Percentiles rank a stretch among this genome's conserved stretches.
phyloP scores from a whole-genome alignment of 2,113 vertebrate genomes.

The Orycteropus afer region DNA sequence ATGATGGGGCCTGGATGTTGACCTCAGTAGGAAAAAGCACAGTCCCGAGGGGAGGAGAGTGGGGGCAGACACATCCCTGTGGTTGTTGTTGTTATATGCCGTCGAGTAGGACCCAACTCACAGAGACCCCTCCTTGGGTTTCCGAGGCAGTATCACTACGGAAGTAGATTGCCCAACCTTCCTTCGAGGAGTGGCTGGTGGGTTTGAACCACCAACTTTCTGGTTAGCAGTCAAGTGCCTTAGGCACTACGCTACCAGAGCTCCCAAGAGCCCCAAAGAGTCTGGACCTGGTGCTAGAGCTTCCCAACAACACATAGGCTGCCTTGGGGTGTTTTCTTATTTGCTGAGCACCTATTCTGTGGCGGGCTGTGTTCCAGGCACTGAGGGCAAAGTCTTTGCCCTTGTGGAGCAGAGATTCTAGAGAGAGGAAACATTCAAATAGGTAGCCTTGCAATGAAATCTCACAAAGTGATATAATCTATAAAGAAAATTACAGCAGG shows the following conservation, averaged over 20 bases:
- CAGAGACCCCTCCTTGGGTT: too few relatives aligned
- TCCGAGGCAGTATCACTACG: too few relatives aligned
- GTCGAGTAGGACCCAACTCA: too few relatives aligned
- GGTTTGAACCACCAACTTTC: too few relatives aligned
- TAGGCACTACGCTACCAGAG: too few relatives aligned
- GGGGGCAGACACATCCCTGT: fast-evolving
- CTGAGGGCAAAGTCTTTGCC: not conserved
- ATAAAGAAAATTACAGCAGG: not conserved
- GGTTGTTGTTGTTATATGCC: too few relatives aligned
- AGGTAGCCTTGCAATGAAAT: not conserved
- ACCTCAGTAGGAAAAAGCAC: not conserved
- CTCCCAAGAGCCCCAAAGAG: not conserved
- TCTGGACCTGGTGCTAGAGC: not conserved
- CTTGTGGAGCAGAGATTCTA: not conserved
- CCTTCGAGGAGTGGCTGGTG: too few relatives aligned
- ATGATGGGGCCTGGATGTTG: not conserved
- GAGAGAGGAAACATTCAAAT: not conserved
- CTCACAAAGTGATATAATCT: not conserved
- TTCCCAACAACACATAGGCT: not conserved
- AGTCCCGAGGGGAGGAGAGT: fast-evolving
- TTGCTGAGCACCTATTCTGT: not conserved
- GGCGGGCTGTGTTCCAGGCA: not conserved
- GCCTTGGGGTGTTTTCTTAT: not conserved
- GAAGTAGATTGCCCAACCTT: too few relatives aligned
- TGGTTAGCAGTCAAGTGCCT: too few relatives aligned